Evolutionary conservation across 2,888 invertebrate species (phyloP).

Genomic region (Unio delphinus): DNA sequence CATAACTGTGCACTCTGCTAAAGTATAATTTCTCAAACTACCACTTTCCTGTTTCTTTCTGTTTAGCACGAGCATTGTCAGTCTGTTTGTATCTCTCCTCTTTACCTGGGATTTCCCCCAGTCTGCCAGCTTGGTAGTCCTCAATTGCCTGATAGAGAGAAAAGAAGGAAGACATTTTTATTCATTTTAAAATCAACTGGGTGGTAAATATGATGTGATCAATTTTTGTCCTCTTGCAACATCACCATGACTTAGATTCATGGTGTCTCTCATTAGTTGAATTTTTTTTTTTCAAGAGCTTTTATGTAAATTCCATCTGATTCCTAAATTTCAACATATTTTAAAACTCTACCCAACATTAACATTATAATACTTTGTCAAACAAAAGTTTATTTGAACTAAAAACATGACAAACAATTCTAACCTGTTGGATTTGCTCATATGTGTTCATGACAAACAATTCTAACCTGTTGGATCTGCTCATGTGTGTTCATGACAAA

Average conservation of each 20-base stretch:
- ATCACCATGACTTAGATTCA: no score
- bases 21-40: conserved; percentile 6
- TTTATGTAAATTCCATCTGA: no score
- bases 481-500: conserved; percentile 63
- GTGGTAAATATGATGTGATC: no score
- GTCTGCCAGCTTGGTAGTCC: conserved; percentile 52
- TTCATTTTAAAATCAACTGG: no score
- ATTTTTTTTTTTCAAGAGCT: no score
- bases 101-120: conserved; percentile 47
- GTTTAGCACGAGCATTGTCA: conserved; percentile 39
- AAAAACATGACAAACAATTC: background rate
- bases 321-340: no score
- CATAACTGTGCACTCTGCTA: no score
- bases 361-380: background rate
- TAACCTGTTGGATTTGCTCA: conserved; percentile 57
- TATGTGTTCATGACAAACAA: conserved; percentile 60
- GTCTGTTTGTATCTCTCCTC: conserved; percentile 42
- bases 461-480: conserved; percentile 33
- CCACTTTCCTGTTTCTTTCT: conserved; percentile 34
- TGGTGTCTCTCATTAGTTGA: no score
- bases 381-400: background rate
- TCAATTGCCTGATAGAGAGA: conserved; percentile 42
- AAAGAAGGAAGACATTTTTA: no score
- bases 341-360: no score
- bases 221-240: no score